Percentiles rank a stretch among this genome's conserved stretches.
Conservation (phyloP, 2,797 vertebrate genomes). For the Schizopygopsis pylzovi region DNA sequence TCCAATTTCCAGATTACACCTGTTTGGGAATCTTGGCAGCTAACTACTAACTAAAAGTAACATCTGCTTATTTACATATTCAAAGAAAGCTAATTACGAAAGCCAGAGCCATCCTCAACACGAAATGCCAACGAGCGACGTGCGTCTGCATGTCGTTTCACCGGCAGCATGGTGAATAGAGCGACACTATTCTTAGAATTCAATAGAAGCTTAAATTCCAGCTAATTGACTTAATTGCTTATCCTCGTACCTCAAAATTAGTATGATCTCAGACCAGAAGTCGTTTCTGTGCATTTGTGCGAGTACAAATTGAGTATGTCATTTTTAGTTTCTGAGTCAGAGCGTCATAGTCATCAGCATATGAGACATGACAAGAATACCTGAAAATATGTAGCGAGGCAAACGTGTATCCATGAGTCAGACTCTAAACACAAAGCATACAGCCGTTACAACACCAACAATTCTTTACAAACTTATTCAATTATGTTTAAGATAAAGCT, state of each 20-base stretch:
- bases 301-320: conserved; percentile 31
- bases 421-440: conserved; percentile 20
- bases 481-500: neutral
- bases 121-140: conserved; percentile 12
- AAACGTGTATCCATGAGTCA: conserved; percentile 25
- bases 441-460: neutral
- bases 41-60: conserved; percentile 27
- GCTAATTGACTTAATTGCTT: conserved; percentile 50
- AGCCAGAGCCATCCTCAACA: conserved; percentile 18
- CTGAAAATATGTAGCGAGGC: conserved; percentile 32
- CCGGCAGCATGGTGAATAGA: conserved; percentile 8
- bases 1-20: conserved; percentile 24
- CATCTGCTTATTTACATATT: conserved; percentile 47
- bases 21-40: conserved; percentile 32
- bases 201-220: conserved; percentile 35
- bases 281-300: conserved; percentile 38
- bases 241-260: conserved; percentile 37
- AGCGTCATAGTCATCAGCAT: conserved; percentile 34
- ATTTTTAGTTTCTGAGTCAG: conserved; percentile 47
- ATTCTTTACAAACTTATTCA: conserved; percentile 8
- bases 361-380: conserved; percentile 36
- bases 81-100: conserved; percentile 36
- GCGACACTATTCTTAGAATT: conserved; percentile 37
- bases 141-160: conserved; percentile 16
- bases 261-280: conserved; percentile 39